These are phyloP conservation scores for Hyles vespertilio DNA, from an alignment of 1,140 invertebrate genomes.

Conservation along the genomic window DNA sequence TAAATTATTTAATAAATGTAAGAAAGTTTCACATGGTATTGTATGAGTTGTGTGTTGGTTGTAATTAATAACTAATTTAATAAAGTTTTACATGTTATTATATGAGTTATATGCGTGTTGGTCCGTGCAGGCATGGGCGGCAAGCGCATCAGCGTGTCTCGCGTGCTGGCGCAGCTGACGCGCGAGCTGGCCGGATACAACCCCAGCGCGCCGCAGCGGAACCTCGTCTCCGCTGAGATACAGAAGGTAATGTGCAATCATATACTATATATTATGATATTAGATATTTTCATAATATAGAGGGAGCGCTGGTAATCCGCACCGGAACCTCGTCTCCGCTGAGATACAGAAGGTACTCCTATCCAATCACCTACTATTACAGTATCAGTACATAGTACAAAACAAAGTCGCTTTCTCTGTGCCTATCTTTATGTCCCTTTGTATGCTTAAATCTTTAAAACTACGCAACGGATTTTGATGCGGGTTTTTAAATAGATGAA, in stretches of 20 bases:
- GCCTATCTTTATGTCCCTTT: too few species aligned
- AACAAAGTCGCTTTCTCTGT: too few species aligned
- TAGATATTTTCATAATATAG: too few species aligned
- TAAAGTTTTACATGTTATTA: not conserved
- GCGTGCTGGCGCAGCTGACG: conserved; percentile 59
- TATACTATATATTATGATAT: not conserved
- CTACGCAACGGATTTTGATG: too few species aligned
- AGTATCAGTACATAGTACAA: too few species aligned
- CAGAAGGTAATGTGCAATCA: conserved; percentile 50
- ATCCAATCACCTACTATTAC: too few species aligned
- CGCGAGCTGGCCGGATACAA: conserved; percentile 60
- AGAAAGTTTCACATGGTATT: not conserved
- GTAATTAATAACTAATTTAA: not conserved
- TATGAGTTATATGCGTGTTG: not conserved
- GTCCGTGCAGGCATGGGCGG: conserved; percentile 41
- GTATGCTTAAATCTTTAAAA: too few species aligned
- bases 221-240: conserved; percentile 52
- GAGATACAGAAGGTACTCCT: too few species aligned
- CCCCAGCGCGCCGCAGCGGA: conserved; percentile 59
- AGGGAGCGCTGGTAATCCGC: too few species aligned
- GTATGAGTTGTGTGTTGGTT: not conserved
- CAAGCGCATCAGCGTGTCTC: conserved; percentile 57
- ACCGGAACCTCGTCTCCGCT: too few species aligned
- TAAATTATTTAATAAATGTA: too few species aligned
- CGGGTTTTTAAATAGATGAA: too few species aligned